A percentile compares a stretch with the other conserved stretches of the same genome.
phyloP scores from a whole-genome alignment of 2,797 vertebrate genomes.

The Catamblyrhynchus diadema region DNA sequence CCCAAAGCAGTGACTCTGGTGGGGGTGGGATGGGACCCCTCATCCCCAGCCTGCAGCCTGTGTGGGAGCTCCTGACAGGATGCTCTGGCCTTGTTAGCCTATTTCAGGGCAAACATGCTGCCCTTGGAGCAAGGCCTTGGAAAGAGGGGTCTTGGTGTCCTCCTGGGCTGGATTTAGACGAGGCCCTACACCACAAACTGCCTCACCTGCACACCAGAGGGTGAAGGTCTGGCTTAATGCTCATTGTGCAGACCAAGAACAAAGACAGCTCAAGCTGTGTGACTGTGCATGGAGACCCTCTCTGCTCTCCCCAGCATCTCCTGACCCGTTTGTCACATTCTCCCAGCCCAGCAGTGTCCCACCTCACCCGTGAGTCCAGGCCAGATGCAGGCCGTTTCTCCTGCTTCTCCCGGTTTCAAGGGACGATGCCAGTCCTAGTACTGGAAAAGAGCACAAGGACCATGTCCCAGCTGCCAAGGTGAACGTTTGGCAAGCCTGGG shows the following conservation, averaged over 20 bases:
- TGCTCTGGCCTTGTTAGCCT: too few relatives aligned
- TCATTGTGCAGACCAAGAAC: neutral
- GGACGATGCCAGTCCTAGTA: neutral
- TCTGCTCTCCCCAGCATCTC: fast-evolving
- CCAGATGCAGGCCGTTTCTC: neutral
- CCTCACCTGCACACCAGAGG: fast-evolving
- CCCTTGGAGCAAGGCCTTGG: neutral
- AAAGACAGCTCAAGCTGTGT: neutral
- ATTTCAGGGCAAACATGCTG: neutral
- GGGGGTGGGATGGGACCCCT: fast-evolving
- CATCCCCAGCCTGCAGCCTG: neutral
- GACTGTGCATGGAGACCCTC: neutral
- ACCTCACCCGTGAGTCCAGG: fast-evolving
- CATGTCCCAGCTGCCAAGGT: neutral
- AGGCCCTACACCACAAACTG: neutral
- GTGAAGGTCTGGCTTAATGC: neutral
- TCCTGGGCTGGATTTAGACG: fast-evolving
- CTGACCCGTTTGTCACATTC: neutral
- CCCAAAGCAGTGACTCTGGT: neutral
- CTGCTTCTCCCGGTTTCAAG: neutral
- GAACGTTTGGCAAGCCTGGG: neutral
- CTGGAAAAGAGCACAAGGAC: fast-evolving
- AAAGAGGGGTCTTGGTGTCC: neutral
- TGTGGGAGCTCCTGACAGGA: neutral
- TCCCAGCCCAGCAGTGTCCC: neutral